Evolutionary conservation across 1,140 invertebrate genomes (phyloP).

Genomic region (Dendroctonus valens): DNA sequence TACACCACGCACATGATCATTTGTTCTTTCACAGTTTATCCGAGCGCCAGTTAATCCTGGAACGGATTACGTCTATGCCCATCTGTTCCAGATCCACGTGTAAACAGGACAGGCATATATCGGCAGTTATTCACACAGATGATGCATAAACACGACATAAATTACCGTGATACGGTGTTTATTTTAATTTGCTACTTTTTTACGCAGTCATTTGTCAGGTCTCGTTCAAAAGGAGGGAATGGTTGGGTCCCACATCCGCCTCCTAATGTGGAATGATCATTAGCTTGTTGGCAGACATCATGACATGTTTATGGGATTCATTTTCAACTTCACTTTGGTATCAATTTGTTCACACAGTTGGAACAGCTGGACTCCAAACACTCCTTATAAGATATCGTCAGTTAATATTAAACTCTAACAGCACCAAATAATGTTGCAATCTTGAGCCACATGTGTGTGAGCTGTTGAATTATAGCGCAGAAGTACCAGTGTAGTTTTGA

Average conservation of each 20-base stretch:
- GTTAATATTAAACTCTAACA: not conserved
- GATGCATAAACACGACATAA: constrained; percentile 20
- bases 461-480: too few species aligned
- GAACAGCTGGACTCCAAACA: not conserved
- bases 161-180: constrained; percentile 14
- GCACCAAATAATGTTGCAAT: too few species aligned
- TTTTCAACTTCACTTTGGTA: too few species aligned
- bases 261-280: not conserved
- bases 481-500: too few species aligned
- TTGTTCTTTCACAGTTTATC: constrained; percentile 21
- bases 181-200: constrained; percentile 6
- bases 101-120: constrained; percentile 17
- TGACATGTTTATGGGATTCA: not conserved
- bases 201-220: constrained; percentile 13
- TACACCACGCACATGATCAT: not conserved
- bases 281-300: not conserved
- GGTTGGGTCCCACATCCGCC: not conserved
- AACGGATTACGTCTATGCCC: constrained; percentile 15
- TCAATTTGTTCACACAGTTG: not conserved
- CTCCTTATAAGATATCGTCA: not conserved
- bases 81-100: constrained; percentile 11
- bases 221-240: not conserved
- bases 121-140: constrained; percentile 19
- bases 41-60: constrained; percentile 11
- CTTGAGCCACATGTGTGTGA: too few species aligned